A percentile compares a stretch with the other conserved stretches of the same genome.
These are phyloP conservation scores for Nannoperca obscura DNA, from an alignment of 2,797 vertebrate genomes.

Conservation along the genomic window DNA sequence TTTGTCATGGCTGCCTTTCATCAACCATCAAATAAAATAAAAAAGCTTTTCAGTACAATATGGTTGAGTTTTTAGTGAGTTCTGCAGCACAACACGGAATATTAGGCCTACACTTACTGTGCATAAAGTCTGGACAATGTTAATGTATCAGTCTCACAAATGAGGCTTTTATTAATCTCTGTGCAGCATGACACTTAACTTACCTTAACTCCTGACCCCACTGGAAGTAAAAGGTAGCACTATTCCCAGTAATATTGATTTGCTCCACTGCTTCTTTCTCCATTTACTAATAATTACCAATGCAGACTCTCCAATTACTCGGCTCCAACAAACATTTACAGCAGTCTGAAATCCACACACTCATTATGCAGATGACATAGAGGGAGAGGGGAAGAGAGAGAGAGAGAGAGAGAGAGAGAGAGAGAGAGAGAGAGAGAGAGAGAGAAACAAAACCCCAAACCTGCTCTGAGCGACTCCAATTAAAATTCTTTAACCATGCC, in stretches of 20 bases:
- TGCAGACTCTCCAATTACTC: constrained; percentile 82
- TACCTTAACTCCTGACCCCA: constrained; percentile 61
- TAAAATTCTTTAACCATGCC: constrained; percentile 81
- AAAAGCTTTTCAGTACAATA: constrained; percentile 34
- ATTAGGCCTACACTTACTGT: neutral
- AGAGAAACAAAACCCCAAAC: constrained; percentile 52
- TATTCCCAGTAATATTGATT: constrained; percentile 81
- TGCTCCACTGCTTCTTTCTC: constrained; percentile 79
- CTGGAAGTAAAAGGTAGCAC: constrained; percentile 62
- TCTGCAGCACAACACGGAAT: constrained; percentile 7
- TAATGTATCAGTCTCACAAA: constrained; percentile 43
- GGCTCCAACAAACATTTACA: constrained; percentile 79
- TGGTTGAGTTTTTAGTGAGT: constrained; percentile 4
- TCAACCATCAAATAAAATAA: constrained; percentile 33
- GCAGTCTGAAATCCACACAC: constrained; percentile 79
- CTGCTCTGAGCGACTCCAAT: constrained; percentile 82
- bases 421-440: constrained; percentile 52
- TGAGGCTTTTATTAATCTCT: constrained; percentile 53
- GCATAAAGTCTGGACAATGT: constrained; percentile 19
- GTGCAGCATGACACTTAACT: constrained; percentile 57
- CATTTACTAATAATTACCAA: constrained; percentile 87
- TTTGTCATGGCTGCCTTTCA: constrained; percentile 38
- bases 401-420: constrained; percentile 58
- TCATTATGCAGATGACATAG: constrained; percentile 84
- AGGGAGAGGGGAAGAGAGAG: constrained; percentile 32